Percentiles rank a stretch among this genome's conserved stretches.
Evolutionary conservation across 2,797 vertebrate genomes (phyloP).

Genomic region (Pachyuromys duprasi): DNA sequence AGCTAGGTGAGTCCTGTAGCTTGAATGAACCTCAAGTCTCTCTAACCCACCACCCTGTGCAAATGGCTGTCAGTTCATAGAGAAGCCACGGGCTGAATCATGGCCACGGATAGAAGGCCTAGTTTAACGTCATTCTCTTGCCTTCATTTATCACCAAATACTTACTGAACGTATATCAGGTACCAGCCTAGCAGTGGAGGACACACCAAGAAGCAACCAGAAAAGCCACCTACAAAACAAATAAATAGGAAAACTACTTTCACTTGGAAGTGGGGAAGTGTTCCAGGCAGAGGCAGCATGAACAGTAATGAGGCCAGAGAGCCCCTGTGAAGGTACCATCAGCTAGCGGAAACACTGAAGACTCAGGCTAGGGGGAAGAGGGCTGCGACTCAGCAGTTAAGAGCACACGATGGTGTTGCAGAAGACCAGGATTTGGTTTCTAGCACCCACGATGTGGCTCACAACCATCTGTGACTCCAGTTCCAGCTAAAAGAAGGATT

Average conservation of each 20-base stretch:
- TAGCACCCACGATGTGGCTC: background rate
- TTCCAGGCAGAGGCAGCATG: background rate
- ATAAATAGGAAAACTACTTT: background rate
- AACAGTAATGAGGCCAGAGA: background rate
- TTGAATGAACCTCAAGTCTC: background rate
- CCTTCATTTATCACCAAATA: conserved; percentile 12
- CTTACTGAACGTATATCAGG: conserved; percentile 10
- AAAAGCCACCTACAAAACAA: conserved; percentile 22
- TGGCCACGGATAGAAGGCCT: background rate
- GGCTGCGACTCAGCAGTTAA: background rate
- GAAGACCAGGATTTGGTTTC: background rate
- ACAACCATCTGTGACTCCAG: background rate
- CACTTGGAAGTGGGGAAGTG: background rate
- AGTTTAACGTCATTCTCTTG: background rate
- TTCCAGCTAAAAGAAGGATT: background rate
- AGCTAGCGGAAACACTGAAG: background rate
- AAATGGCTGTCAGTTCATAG: background rate
- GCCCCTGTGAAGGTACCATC: background rate
- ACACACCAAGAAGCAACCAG: background rate
- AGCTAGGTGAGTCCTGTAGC: background rate
- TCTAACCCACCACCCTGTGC: background rate
- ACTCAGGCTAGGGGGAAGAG: background rate
- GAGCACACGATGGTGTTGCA: background rate
- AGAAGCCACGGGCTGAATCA: background rate
- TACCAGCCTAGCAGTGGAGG: background rate